Evolutionary conservation across 2,797 vertebrate species (phyloP).

Genomic region (Rhyacichthys aspro): DNA sequence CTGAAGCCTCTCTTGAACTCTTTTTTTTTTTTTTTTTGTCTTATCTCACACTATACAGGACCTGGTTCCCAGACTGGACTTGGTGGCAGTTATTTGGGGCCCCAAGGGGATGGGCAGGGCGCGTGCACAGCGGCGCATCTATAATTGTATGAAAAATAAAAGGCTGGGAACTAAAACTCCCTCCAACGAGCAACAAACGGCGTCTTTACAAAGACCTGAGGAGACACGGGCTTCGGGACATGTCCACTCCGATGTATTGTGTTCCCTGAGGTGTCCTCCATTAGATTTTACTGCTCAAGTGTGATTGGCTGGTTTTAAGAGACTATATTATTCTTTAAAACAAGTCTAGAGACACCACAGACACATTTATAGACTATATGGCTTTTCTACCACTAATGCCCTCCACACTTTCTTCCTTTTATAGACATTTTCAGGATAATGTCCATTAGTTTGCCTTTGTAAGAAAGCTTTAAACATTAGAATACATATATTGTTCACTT

Average conservation of each 20-base stretch:
- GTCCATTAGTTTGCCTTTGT: too few relatives aligned
- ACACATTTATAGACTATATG: too few relatives aligned
- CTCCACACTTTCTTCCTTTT: too few relatives aligned
- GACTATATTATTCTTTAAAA: not conserved
- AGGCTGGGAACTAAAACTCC: conserved; percentile 15
- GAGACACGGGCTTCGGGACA: not conserved
- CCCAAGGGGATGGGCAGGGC: conserved; percentile 67
- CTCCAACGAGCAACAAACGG: conserved; percentile 23
- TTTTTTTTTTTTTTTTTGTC: conserved; percentile 44
- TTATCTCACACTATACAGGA: conserved; percentile 39
- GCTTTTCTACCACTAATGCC: too few relatives aligned
- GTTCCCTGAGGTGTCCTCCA: not conserved
- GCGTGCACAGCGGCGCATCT: conserved; percentile 64
- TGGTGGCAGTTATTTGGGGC: conserved; percentile 73
- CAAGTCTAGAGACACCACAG: not conserved
- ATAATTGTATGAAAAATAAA: conserved; percentile 20
- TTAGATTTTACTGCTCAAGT: not conserved
- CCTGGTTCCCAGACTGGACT: conserved; percentile 55
- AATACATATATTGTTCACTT: too few relatives aligned
- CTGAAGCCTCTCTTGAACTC: conserved; percentile 62
- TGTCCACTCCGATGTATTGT: conserved; percentile 1
- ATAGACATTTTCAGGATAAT: too few relatives aligned
- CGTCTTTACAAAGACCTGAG: not conserved
- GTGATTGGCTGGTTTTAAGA: not conserved
- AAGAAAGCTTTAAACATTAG: too few relatives aligned